Evolutionary conservation across 92 coral and sea anemone species (phyloP).

Genomic region (Bergia puertoricense): DNA sequence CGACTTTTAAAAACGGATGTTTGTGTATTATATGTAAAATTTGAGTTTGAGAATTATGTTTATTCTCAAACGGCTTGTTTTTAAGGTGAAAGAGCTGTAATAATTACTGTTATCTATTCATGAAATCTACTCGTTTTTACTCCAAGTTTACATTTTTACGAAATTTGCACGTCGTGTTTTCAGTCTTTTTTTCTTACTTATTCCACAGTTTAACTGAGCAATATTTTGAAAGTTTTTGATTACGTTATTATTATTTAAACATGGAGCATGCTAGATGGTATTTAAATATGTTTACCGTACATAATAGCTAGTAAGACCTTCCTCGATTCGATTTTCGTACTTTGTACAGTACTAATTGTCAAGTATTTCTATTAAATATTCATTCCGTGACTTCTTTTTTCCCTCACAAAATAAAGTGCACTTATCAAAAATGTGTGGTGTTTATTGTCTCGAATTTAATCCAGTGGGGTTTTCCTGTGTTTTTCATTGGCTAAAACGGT

Average conservation of each 20-base stretch:
- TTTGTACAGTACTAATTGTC: constrained; percentile 15
- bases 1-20: not conserved
- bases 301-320: too few relatives aligned
- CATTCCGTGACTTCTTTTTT: constrained; percentile 29
- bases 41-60: too few relatives aligned
- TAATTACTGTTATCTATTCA: not conserved
- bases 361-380: not conserved
- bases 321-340: constrained; percentile 2
- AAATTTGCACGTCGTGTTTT: not conserved
- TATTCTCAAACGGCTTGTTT: not conserved
- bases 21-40: not conserved
- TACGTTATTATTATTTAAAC: constrained; percentile 31
- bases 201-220: not conserved
- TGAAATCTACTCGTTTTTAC: not conserved
- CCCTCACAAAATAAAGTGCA: constrained; percentile 34
- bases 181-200: not conserved
- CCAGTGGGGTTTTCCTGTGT: too few relatives aligned
- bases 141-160: not conserved
- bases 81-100: not conserved
- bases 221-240: not conserved
- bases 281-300: constrained; percentile 20
- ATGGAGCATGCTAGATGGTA: not conserved
- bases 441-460: too few relatives aligned
- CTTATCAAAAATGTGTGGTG: not conserved
- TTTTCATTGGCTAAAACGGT: too few relatives aligned